Conservation (phyloP, 1,140 invertebrate genomes). For the Gonatopus flavifemur region DNA sequence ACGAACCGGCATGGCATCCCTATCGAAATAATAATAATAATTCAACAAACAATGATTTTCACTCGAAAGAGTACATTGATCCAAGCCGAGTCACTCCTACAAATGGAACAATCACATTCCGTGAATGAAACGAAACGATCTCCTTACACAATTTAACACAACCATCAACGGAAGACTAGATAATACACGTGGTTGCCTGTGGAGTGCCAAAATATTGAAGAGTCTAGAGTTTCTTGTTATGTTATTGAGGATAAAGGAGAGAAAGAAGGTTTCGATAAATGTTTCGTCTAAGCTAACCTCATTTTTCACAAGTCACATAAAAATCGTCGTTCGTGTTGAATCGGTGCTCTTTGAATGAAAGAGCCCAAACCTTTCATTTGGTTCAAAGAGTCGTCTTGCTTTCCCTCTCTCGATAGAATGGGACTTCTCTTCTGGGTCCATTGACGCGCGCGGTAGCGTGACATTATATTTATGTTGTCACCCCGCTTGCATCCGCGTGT, state of each 20-base stretch:
- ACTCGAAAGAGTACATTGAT: no score
- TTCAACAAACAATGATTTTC: no score
- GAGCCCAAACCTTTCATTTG: constrained; percentile 17
- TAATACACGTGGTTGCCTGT: no score
- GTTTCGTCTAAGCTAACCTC: constrained; percentile 43
- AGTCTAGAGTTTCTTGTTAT: no score
- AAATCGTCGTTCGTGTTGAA: constrained; percentile 34
- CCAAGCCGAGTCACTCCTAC: no score
- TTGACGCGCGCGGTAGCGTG: constrained; percentile 53
- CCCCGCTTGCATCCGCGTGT: constrained; percentile 50
- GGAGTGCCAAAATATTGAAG: constrained; percentile 53
- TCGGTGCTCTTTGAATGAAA: constrained; percentile 27
- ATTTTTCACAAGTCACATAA: constrained; percentile 49
- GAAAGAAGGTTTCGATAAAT: constrained; percentile 19
- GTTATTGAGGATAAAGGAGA: constrained; percentile 19
- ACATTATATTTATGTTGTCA: constrained; percentile 60
- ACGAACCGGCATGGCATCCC: no score
- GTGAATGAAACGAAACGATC: no score
- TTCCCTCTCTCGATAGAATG: constrained; percentile 14
- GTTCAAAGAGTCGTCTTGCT: constrained; percentile 14
- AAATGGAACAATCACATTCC: no score
- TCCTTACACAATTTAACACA: no score
- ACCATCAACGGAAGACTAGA: no score
- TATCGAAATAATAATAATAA: no score
- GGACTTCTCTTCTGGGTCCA: constrained; percentile 25